phyloP scores from a whole-genome alignment of 2,888 invertebrate genomes.

The Cheilosia urbana region DNA sequence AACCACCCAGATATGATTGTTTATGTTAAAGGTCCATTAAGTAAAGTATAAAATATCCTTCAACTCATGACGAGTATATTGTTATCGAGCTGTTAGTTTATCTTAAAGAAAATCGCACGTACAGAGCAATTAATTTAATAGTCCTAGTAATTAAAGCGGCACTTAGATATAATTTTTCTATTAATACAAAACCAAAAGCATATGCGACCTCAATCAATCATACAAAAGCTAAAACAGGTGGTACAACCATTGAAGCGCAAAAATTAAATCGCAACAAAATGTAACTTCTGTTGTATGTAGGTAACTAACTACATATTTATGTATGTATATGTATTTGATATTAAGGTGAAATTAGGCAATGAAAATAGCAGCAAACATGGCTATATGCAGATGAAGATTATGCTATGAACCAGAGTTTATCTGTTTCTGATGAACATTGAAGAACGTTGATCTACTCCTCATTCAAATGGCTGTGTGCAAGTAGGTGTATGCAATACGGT shows the following conservation, averaged over 20 bases:
- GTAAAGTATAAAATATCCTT: no score
- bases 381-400: background rate
- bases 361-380: background rate
- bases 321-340: background rate
- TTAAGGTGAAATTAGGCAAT: background rate
- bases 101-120: background rate
- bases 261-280: background rate
- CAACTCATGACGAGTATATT: background rate
- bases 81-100: background rate
- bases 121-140: background rate
- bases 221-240: background rate
- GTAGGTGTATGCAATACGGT: no score
- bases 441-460: no score
- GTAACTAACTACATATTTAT: background rate
- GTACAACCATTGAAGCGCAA: background rate
- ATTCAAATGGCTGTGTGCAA: no score
- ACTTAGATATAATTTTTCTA: background rate
- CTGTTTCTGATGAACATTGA: no score
- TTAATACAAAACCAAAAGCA: conserved; percentile 2
- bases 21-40: no score
- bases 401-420: no score
- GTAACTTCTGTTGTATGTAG: background rate
- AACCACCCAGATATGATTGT: no score
- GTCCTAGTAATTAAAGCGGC: background rate
- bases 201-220: background rate